Percentiles rank a stretch among this genome's conserved stretches.
Evolutionary conservation across 2,797 vertebrate genomes (phyloP).

Genomic region (Natrix natrix): DNA sequence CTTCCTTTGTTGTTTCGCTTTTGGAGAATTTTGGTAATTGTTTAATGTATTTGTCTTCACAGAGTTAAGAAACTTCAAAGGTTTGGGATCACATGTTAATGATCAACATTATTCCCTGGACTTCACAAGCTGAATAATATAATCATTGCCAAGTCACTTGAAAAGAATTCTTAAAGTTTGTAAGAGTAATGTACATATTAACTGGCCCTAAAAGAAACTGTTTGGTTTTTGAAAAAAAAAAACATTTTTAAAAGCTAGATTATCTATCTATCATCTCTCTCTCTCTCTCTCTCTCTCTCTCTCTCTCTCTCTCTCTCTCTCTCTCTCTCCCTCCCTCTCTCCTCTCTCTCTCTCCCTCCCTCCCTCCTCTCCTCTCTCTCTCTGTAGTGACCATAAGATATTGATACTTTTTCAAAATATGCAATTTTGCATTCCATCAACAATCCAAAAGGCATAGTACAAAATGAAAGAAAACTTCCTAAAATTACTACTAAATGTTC

Average conservation of each 20-base stretch:
- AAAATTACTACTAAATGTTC: neutral
- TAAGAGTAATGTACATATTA: slow-evolving; percentile 35
- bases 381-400: neutral
- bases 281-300: no score
- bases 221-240: neutral
- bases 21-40: slow-evolving; percentile 52
- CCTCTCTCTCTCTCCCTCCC: no score
- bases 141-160: slow-evolving; percentile 21
- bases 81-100: slow-evolving; percentile 51
- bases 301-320: no score
- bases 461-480: neutral
- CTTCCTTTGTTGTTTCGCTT: slow-evolving; percentile 56
- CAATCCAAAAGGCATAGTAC: neutral
- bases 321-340: no score
- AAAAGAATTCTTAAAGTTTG: slow-evolving; percentile 40
- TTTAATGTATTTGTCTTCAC: slow-evolving; percentile 51
- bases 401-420: neutral
- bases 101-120: slow-evolving; percentile 46
- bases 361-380: no score
- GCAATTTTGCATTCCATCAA: neutral
- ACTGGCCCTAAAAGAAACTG: neutral
- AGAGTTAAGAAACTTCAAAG: slow-evolving; percentile 60
- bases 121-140: slow-evolving; percentile 50
- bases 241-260: neutral
- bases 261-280: neutral